These are phyloP conservation scores for Corticium candelabrum DNA, from an alignment of 37 sponge, comb jelly and placozoan genomes.

Conservation along the genomic window DNA sequence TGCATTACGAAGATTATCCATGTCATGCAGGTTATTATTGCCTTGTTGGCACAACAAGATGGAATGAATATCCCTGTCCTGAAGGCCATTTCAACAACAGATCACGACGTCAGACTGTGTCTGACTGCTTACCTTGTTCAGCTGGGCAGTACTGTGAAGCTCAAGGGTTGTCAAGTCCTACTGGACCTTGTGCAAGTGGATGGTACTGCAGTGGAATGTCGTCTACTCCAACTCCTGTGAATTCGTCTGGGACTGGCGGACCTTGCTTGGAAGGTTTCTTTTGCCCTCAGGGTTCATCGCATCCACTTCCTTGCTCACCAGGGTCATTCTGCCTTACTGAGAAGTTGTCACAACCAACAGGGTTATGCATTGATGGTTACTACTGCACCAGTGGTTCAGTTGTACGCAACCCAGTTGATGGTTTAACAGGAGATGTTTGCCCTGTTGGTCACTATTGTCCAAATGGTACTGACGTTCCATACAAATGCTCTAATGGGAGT, in stretches of 20 bases:
- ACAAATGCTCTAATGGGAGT: constrained; percentile 5
- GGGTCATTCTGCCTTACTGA: constrained; percentile 16
- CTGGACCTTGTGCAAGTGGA: background rate
- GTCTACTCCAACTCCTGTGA: background rate
- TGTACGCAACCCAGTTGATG: background rate
- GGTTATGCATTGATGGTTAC: constrained; percentile 20
- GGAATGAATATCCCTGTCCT: background rate
- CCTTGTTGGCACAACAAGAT: background rate
- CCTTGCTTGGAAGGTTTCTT: constrained; percentile 15
- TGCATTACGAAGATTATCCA: background rate
- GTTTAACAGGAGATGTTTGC: background rate
- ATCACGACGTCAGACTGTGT: background rate
- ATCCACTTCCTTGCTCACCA: constrained; percentile 9
- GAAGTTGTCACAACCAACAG: background rate
- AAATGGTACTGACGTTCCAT: constrained; percentile 16
- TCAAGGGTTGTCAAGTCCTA: background rate
- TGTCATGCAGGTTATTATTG: constrained; percentile 6
- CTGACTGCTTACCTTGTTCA: background rate
- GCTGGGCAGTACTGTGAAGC: background rate
- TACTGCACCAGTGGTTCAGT: constrained; percentile 12
- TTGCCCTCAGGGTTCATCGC: constrained; percentile 15
- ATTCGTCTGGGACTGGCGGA: background rate
- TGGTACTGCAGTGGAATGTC: background rate
- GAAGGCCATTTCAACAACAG: background rate
- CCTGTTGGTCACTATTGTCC: constrained; percentile 36